A percentile compares a stretch with the other conserved stretches of the same genome.
Conservation (phyloP, 2,113 vertebrate genomes). For the Illadopsis cleaveri region DNA sequence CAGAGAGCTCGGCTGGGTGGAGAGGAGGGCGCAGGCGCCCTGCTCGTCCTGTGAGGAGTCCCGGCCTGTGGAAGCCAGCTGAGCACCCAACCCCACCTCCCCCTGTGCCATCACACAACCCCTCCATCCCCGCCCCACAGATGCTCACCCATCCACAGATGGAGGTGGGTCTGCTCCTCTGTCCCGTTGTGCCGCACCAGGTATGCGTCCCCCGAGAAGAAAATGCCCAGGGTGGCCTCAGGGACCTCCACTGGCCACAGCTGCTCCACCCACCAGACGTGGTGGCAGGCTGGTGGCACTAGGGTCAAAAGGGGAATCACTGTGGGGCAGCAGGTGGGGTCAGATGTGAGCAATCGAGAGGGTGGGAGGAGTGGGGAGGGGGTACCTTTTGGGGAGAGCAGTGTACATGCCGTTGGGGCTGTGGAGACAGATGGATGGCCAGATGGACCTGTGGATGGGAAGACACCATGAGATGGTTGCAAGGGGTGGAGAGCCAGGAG, state of each 20-base stretch:
- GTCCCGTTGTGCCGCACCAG: constrained; percentile 83
- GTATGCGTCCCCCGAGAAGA: constrained; percentile 88
- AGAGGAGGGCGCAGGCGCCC: constrained; percentile 86
- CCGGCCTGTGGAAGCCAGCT: constrained; percentile 70
- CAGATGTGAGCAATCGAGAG: not conserved
- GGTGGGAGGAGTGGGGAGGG: not conserved
- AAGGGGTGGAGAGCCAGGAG: not conserved
- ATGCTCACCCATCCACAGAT: constrained; percentile 92
- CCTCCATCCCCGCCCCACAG: too few species aligned
- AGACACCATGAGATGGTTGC: not conserved
- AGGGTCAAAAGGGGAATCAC: constrained; percentile 33
- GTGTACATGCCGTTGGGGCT: constrained; percentile 48
- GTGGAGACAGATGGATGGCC: not conserved
- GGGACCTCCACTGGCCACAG: constrained; percentile 80
- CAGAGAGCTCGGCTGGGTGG: constrained; percentile 84
- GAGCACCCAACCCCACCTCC: not conserved
- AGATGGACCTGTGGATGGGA: not conserved
- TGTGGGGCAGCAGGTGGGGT: not conserved
- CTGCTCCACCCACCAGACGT: constrained; percentile 87
- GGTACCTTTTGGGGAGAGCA: constrained; percentile 41
- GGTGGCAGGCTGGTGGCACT: constrained; percentile 53
- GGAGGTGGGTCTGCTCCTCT: constrained; percentile 74
- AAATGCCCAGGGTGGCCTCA: constrained; percentile 72
- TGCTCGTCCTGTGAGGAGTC: constrained; percentile 86
- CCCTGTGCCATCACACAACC: not conserved